Percentiles rank a stretch among this genome's conserved stretches.
Evolutionary conservation across 2,113 vertebrate species (phyloP).

Genomic region (Corythornis vintsioides): DNA sequence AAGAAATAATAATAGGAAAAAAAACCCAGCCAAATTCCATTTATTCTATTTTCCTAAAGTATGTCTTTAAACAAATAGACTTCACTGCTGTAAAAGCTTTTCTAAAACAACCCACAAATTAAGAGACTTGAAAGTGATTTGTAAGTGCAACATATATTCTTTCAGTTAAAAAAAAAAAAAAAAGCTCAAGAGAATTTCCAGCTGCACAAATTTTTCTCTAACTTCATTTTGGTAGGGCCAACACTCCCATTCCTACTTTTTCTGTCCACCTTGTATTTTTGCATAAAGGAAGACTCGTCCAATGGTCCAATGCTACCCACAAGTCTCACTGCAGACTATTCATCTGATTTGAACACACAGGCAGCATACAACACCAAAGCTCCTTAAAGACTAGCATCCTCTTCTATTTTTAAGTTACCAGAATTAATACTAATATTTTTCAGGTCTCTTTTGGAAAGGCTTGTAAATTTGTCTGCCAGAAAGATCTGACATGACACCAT

Average conservation of each 20-base stretch:
- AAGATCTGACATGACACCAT: background rate
- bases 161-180: no score
- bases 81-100: background rate
- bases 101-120: background rate
- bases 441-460: background rate
- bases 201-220: background rate
- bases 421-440: background rate
- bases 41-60: background rate
- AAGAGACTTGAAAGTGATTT: no score
- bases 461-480: background rate
- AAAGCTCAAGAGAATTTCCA: background rate
- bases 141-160: no score
- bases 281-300: fast-evolving
- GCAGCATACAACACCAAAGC: fast-evolving
- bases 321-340: background rate
- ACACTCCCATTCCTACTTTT: background rate
- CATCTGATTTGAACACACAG: background rate
- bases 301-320: background rate
- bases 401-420: background rate
- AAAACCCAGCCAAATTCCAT: fast-evolving
- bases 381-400: background rate
- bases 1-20: background rate
- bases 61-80: background rate
- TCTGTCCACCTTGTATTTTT: background rate
- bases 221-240: background rate